Conservation (phyloP, 2,113 vertebrate genomes). For the Genyomyrus donnyi region DNA sequence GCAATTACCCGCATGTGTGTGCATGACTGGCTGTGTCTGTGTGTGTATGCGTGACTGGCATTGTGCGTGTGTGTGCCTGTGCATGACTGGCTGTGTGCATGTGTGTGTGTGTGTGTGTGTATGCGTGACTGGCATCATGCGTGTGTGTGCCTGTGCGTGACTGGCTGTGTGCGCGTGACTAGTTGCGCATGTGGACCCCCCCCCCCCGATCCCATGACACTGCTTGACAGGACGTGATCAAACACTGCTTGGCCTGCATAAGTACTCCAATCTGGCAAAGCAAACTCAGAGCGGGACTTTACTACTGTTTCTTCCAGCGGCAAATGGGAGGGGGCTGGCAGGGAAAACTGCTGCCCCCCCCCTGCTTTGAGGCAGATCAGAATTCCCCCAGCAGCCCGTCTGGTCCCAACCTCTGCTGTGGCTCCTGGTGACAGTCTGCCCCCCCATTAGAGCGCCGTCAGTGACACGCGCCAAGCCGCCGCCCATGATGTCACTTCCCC, state of each 20-base stretch:
- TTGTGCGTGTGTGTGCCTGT: not conserved
- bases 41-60: not conserved
- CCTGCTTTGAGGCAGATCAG: not conserved
- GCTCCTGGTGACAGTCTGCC: slow-evolving; percentile 41
- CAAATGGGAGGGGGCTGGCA: not conserved
- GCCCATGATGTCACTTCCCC: slow-evolving; percentile 69
- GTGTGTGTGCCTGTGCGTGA: not conserved
- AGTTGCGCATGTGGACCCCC: not conserved
- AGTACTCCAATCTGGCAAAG: slow-evolving; percentile 10
- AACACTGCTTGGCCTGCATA: not conserved
- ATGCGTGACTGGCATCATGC: not conserved
- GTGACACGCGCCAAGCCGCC: slow-evolving; percentile 52
- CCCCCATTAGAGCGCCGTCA: slow-evolving; percentile 59
- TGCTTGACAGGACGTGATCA: not conserved
- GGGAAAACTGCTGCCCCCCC: not conserved
- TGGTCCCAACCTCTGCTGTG: slow-evolving; percentile 26
- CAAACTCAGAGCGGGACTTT: not conserved
- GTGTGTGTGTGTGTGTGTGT: no score
- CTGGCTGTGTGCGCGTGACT: not conserved
- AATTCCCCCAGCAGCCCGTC: slow-evolving; percentile 39
- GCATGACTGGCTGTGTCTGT: not conserved
- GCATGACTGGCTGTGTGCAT: not conserved
- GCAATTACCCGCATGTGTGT: not conserved
- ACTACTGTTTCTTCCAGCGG: slow-evolving; percentile 16
- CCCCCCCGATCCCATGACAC: not conserved